Evolutionary conservation across 1,140 invertebrate species (phyloP).

Genomic region (Pseudobourletiella spinata): DNA sequence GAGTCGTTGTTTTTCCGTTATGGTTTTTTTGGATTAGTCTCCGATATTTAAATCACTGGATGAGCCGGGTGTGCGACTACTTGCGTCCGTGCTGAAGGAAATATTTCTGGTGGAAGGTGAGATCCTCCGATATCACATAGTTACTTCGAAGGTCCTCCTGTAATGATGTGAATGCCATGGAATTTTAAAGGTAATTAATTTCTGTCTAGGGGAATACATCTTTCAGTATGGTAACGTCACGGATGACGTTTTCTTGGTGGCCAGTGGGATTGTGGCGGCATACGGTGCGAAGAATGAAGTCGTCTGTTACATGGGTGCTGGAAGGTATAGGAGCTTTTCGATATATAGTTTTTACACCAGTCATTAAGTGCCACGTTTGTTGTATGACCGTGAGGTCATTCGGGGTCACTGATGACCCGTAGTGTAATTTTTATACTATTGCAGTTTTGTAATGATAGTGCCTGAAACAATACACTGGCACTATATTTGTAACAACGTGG

Average conservation of each 20-base stretch:
- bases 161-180: not conserved
- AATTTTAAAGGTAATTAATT: too few relatives aligned
- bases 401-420: too few relatives aligned
- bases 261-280: conserved; percentile 18
- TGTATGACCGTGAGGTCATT: too few relatives aligned
- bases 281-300: conserved; percentile 21
- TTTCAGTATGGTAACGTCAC: conserved; percentile 28
- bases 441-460: too few relatives aligned
- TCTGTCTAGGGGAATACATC: conserved; percentile 24
- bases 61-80: conserved; percentile 24
- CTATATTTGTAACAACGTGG: too few relatives aligned
- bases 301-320: conserved; percentile 22
- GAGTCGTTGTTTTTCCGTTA: too few relatives aligned
- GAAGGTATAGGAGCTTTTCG: conserved; percentile 23
- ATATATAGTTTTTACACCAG: too few relatives aligned
- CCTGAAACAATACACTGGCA: too few relatives aligned
- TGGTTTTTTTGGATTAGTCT: not conserved
- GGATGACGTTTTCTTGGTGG: conserved; percentile 28
- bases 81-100: conserved; percentile 22
- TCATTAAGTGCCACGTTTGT: too few relatives aligned
- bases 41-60: conserved; percentile 21
- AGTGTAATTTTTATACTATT: too few relatives aligned
- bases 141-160: not conserved
- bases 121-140: not conserved
- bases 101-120: conserved; percentile 22